A percentile compares a stretch with the other conserved stretches of the same genome.
Conservation (phyloP, 1,140 invertebrate genomes). For the Heliconius congener region DNA sequence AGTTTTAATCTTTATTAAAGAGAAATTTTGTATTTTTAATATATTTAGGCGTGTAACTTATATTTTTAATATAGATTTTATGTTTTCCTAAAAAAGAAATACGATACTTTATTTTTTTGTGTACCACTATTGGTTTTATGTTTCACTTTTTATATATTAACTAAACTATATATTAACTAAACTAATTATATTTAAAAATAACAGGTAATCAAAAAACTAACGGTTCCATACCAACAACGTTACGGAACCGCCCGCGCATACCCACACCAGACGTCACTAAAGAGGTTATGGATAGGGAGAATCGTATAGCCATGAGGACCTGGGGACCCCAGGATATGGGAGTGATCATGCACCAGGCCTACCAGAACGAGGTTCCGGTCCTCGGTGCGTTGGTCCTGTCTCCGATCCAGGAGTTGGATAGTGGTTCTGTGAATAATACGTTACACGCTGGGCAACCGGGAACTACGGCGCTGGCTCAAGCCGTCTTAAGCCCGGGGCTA, state of each 20-base stretch:
- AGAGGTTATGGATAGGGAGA: conserved; percentile 87
- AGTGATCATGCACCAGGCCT: conserved; percentile 84
- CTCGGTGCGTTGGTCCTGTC: conserved; percentile 88
- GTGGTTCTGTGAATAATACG: conserved; percentile 85
- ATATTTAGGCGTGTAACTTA: too few relatives aligned
- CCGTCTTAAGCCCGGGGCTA: conserved; percentile 84
- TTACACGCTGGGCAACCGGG: conserved; percentile 85
- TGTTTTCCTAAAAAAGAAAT: too few relatives aligned
- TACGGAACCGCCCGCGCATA: conserved; percentile 90
- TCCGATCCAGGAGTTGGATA: conserved; percentile 89
- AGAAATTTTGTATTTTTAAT: too few relatives aligned
- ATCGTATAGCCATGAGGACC: conserved; percentile 82
- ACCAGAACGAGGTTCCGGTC: conserved; percentile 85
- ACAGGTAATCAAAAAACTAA: conserved; percentile 85
- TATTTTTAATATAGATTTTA: too few relatives aligned
- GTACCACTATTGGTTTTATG: too few relatives aligned
- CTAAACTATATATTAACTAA: neutral
- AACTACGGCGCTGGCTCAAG: conserved; percentile 86
- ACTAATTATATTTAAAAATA: neutral
- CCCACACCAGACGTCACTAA: conserved; percentile 93
- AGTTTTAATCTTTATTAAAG: too few relatives aligned
- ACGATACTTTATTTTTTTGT: too few relatives aligned
- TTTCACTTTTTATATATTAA: neutral
- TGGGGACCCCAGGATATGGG: conserved; percentile 85
- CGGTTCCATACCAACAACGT: conserved; percentile 84